phyloP scores from a whole-genome alignment of 2,888 invertebrate species.

The Allolobophora icterica region DNA sequence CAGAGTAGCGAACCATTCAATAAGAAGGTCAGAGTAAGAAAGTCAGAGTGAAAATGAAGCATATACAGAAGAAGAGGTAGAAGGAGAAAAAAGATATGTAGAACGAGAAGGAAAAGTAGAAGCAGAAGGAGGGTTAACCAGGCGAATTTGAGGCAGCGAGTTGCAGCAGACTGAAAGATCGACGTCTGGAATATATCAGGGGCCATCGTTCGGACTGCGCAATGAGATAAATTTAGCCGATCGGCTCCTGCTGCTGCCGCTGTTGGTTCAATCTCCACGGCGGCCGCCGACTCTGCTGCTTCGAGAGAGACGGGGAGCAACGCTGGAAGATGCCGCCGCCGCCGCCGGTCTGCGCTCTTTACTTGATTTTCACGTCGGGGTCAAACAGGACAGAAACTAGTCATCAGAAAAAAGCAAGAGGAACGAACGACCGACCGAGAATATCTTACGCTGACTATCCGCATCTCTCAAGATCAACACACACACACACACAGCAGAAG shows the following conservation, averaged over 20 bases:
- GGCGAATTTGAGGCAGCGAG: neutral
- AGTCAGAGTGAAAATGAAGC: too few species aligned
- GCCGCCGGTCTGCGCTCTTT: neutral
- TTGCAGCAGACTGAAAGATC: slow-evolving; percentile 9
- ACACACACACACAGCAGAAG: neutral
- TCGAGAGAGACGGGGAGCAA: neutral
- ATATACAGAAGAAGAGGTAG: too few species aligned
- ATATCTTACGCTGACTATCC: neutral
- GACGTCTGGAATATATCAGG: neutral
- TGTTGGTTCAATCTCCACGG: neutral
- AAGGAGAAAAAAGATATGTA: too few species aligned
- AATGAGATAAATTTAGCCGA: neutral
- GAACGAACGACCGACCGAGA: neutral
- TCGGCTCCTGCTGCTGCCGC: too few species aligned
- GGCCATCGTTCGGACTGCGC: neutral
- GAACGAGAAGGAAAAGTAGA: neutral
- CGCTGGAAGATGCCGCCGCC: neutral
- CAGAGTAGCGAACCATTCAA: too few species aligned
- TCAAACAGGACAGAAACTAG: slow-evolving; percentile 17
- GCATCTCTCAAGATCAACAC: neutral
- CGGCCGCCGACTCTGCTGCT: neutral
- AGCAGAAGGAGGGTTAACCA: neutral
- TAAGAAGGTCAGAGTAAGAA: too few species aligned
- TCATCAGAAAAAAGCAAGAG: neutral
- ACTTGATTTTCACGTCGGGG: neutral